A percentile compares a stretch with the other conserved stretches of the same genome.
These are phyloP conservation scores for Andrena haemorrhoa DNA, from an alignment of 2,888 invertebrate genomes.

Conservation along the genomic window DNA sequence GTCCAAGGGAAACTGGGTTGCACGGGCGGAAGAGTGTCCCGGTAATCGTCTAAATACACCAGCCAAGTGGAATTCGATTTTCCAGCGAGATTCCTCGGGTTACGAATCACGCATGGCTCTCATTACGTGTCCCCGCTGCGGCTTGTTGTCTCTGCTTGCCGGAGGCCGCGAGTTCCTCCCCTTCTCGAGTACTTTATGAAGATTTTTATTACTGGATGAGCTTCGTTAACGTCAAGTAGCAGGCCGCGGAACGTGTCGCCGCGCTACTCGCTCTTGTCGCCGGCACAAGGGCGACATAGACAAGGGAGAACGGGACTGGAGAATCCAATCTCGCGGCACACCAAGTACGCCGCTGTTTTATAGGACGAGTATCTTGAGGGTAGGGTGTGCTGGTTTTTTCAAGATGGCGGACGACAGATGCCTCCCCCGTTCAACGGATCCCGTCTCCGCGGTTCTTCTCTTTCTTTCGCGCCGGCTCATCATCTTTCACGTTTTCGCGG, in stretches of 20 bases:
- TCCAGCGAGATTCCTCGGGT: conserved; percentile 55
- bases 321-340: conserved; percentile 59
- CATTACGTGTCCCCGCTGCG: not conserved
- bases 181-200: conserved; percentile 44
- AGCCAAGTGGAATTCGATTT: conserved; percentile 58
- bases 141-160: conserved; percentile 39
- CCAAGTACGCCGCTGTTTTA: conserved; percentile 44
- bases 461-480: conserved; percentile 34
- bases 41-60: conserved; percentile 73
- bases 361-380: conserved; percentile 47
- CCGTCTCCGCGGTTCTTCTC: conserved; percentile 36
- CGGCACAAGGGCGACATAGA: conserved; percentile 40
- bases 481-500: conserved; percentile 34
- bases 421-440: conserved; percentile 24
- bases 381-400: conserved; percentile 36
- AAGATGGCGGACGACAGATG: conserved; percentile 45
- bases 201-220: conserved; percentile 58
- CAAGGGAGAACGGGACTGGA: conserved; percentile 42
- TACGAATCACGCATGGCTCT: not conserved
- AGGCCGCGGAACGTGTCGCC: conserved; percentile 43
- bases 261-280: conserved; percentile 43
- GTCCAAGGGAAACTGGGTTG: conserved; percentile 52
- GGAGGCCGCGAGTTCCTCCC: conserved; percentile 26
- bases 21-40: conserved; percentile 67
- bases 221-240: conserved; percentile 60